Conservation (phyloP, 2,113 vertebrate genomes). For the Cairina moschata region DNA sequence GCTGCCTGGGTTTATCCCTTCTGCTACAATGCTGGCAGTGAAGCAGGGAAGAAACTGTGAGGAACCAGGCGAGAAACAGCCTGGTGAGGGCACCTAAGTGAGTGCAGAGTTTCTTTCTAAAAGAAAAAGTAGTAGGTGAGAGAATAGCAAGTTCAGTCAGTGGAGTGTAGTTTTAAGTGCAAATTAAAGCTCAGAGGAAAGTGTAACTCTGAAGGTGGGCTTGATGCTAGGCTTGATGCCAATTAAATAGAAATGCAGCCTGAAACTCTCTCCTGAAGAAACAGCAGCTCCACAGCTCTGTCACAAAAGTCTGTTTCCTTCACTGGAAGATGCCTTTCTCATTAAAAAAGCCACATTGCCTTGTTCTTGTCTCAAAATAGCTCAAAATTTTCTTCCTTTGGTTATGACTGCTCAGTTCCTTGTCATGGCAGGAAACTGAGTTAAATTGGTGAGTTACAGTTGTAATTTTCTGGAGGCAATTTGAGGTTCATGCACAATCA, state of each 20-base stretch:
- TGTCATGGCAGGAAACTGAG: neutral
- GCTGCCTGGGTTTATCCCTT: neutral
- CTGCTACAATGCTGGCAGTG: neutral
- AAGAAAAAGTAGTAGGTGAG: neutral
- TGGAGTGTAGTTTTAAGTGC: neutral
- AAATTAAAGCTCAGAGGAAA: conserved; percentile 40
- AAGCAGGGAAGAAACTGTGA: neutral
- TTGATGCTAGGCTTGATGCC: neutral
- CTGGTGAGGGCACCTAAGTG: neutral
- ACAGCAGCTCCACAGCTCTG: neutral
- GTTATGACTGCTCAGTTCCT: conserved; percentile 19
- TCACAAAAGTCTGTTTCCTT: conserved; percentile 27
- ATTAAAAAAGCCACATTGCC: conserved; percentile 40
- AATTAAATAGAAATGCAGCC: conserved; percentile 52
- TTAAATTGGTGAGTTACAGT: neutral
- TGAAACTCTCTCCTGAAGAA: conserved; percentile 8
- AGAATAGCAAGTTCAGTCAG: neutral
- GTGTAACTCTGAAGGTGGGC: neutral
- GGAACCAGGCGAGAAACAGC: neutral
- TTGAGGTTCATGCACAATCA: neutral
- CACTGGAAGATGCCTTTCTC: conserved; percentile 31
- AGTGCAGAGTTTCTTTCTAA: neutral
- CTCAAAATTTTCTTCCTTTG: conserved; percentile 42
- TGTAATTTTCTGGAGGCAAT: conserved; percentile 7
- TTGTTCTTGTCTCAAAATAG: conserved; percentile 51